phyloP scores from a whole-genome alignment of 2,888 invertebrate genomes.

The Drosophila yooni region DNA sequence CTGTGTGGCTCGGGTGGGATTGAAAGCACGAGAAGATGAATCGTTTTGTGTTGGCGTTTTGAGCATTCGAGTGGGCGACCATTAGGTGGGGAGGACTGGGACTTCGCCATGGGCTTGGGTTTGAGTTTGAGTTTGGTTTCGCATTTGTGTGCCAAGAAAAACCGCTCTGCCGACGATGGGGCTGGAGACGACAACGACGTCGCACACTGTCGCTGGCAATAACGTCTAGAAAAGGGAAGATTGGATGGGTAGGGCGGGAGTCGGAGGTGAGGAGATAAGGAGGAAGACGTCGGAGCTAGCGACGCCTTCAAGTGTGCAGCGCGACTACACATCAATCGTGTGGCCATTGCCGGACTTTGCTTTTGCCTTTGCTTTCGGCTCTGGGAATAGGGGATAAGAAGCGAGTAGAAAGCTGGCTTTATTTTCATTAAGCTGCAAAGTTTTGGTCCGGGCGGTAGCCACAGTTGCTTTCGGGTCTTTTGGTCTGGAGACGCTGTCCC shows the following conservation, averaged over 20 bases:
- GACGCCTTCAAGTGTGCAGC: slow-evolving; percentile 59
- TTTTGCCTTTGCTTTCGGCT: slow-evolving; percentile 35
- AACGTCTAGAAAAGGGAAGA: slow-evolving; percentile 36
- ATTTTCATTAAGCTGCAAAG: slow-evolving; percentile 72
- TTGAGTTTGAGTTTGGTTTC: slow-evolving; percentile 27
- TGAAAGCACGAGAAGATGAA: slow-evolving; percentile 82
- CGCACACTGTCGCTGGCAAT: slow-evolving; percentile 60
- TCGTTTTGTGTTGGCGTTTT: slow-evolving; percentile 82
- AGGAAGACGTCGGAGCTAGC: slow-evolving; percentile 16
- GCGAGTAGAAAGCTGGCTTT: slow-evolving; percentile 45
- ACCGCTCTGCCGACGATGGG: slow-evolving; percentile 25
- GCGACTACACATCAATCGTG: slow-evolving; percentile 78
- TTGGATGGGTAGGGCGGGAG: not conserved
- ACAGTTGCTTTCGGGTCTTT: slow-evolving; percentile 22
- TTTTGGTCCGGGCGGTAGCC: not conserved
- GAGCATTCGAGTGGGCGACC: slow-evolving; percentile 74
- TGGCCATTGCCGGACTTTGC: slow-evolving; percentile 51
- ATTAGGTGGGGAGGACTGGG: slow-evolving; percentile 21
- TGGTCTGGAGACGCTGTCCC: slow-evolving; percentile 49
- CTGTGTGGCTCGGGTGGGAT: slow-evolving; percentile 55
- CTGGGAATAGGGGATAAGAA: slow-evolving; percentile 20
- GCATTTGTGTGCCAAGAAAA: slow-evolving; percentile 59
- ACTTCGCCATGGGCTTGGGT: slow-evolving; percentile 13
- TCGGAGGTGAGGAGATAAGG: not conserved
- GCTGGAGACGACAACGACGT: slow-evolving; percentile 31